Conservation (phyloP, 2,113 vertebrate species). For the Eulemur macaco region DNA sequence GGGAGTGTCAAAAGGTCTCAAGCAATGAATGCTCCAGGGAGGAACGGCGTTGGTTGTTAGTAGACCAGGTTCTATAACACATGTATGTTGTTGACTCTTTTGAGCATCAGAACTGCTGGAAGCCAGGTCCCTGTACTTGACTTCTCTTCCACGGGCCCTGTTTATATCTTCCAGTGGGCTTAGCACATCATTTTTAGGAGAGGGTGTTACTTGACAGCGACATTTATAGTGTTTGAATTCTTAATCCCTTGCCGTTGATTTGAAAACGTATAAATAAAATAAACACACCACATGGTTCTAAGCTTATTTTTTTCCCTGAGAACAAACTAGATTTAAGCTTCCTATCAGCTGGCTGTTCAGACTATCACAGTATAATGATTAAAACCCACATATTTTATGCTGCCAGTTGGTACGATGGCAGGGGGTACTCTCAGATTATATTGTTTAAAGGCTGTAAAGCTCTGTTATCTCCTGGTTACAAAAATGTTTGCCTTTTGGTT, state of each 20-base stretch:
- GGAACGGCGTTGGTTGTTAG: background rate
- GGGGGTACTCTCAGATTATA: conserved; percentile 56
- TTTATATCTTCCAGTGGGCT: conserved; percentile 30
- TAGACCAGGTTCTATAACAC: background rate
- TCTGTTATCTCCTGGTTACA: conserved; percentile 74
- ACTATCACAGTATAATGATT: conserved; percentile 5
- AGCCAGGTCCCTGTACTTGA: background rate
- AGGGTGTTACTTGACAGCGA: background rate
- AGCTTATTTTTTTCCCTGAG: background rate
- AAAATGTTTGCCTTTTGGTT: conserved; percentile 78
- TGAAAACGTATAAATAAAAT: conserved; percentile 61
- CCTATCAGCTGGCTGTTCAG: conserved; percentile 26
- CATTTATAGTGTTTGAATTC: conserved; percentile 44
- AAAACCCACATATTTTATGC: conserved; percentile 59
- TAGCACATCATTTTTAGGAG: conserved; percentile 49
- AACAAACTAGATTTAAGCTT: conserved; percentile 52
- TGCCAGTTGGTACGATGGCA: conserved; percentile 63
- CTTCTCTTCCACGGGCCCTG: background rate
- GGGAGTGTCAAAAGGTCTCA: background rate
- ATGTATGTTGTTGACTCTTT: background rate
- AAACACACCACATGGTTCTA: conserved; percentile 51
- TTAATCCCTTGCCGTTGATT: conserved; percentile 44
- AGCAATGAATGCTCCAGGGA: background rate
- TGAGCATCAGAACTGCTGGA: background rate
- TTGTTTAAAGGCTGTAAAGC: conserved; percentile 69